Base-by-base conservation (phyloP, 2,888 invertebrate genomes). In the Eupeodes latifasciatus region DNA sequence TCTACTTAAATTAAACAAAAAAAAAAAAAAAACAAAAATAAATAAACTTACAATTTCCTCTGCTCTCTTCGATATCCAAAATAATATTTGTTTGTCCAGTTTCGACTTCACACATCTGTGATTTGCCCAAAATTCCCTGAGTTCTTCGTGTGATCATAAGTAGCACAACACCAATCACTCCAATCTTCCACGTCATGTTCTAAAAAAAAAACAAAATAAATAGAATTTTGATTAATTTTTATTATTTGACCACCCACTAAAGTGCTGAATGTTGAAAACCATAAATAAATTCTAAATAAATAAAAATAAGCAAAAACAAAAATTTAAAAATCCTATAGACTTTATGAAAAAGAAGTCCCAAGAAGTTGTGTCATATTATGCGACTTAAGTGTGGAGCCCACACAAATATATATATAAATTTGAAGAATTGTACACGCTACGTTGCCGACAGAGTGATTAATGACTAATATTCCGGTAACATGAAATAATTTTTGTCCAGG, bases 61-160 rank as follows among this genome's bases (percentile, higher is more conserved):
- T 95, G 93, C 98, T 98, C 93, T 98, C 98, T 93, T 97, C 97
- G 90, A 98, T 97, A 92, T 98, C 98, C 90, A 98, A 94, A 91
- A 98, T 98, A 90, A 98, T 97, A 92, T 97, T 98, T 51, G 97
- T 96, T 92, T 97, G 96, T 53, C 97, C 97, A 81, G 96, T 97
- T 94, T 97, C 97, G 91, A 97, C 97, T 93, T 98, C 97, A 94
- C 98, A 98, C 93, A 93, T 91, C 89, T 93, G 93, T 51, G 93
- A 92, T 90, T 93, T 93, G 67, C 93, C 94, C 90, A 92, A 90
- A 78, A 92, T 90, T 44, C 93, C 91, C 51, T 83, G 76, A 11
- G 91, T 90, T 69, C 91, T 90, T 67, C 90, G 90, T 72, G 90
- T 90, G 71, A 90, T 91, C 67, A 90, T 88, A 66, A 91, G 85